Conservation (phyloP, 2,888 invertebrate species). For the Cyaniris semiargus region DNA sequence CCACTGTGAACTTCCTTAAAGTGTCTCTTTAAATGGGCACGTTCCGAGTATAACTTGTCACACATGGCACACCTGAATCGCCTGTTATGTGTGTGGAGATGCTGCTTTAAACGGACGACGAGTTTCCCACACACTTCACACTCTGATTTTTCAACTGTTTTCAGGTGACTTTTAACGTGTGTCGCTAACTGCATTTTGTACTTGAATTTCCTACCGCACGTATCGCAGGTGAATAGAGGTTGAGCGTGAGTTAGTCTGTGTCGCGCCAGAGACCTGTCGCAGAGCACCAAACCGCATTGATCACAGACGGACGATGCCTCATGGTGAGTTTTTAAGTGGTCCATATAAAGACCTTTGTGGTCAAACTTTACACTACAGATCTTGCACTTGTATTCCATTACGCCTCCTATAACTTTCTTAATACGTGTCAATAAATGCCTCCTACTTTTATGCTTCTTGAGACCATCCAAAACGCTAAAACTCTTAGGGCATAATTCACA, state of each 20-base stretch:
- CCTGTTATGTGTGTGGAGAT: background rate
- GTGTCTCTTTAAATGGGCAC: constrained; percentile 43
- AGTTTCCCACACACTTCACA: background rate
- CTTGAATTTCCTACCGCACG: constrained; percentile 40
- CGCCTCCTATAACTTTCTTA: constrained; percentile 19
- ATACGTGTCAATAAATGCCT: background rate
- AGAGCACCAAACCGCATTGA: constrained; percentile 42
- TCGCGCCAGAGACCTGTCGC: constrained; percentile 42
- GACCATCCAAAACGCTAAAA: constrained; percentile 21
- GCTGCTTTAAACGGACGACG: background rate
- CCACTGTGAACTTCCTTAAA: constrained; percentile 35
- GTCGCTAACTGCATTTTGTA: constrained; percentile 33
- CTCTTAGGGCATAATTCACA: constrained; percentile 40
- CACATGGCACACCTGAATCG: constrained; percentile 29
- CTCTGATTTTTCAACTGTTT: constrained; percentile 4
- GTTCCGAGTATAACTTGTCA: constrained; percentile 39
- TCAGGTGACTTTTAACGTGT: background rate
- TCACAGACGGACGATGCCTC: constrained; percentile 38
- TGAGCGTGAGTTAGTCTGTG: constrained; percentile 42
- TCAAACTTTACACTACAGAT: constrained; percentile 36
- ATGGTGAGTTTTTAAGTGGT: constrained; percentile 37
- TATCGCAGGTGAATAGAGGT: constrained; percentile 37
- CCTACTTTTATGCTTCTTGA: constrained; percentile 1
- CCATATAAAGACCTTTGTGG: constrained; percentile 26
- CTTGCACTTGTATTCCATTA: constrained; percentile 38